A percentile compares a stretch with the other conserved stretches of the same genome.
Evolutionary conservation across 2,797 vertebrate species (phyloP).

Genomic region (Poecilia gillii): DNA sequence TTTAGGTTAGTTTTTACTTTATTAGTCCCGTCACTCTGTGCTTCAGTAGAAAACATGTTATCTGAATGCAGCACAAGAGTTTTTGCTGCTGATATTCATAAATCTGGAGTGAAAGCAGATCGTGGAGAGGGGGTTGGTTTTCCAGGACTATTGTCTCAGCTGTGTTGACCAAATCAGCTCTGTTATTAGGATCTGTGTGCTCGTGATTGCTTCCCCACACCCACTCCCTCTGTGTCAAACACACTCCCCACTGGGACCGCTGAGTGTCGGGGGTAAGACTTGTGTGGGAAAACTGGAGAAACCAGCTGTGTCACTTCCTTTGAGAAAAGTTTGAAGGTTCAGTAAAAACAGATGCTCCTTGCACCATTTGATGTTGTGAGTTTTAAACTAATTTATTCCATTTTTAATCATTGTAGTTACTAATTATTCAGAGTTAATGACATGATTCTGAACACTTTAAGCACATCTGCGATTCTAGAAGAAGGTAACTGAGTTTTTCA

Average conservation of each 20-base stretch:
- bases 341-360: slow-evolving; percentile 19
- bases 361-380: too few relatives aligned
- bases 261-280: slow-evolving; percentile 43
- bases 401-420: neutral
- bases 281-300: slow-evolving; percentile 60
- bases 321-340: slow-evolving; percentile 54
- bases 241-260: slow-evolving; percentile 51
- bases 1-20: slow-evolving; percentile 23
- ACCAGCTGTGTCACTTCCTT: slow-evolving; percentile 49
- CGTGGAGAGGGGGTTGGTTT: neutral
- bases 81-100: neutral
- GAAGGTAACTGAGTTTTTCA: neutral
- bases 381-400: neutral
- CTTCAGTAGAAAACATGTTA: neutral
- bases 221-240: slow-evolving; percentile 60
- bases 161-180: slow-evolving; percentile 76
- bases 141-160: slow-evolving; percentile 72
- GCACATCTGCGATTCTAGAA: neutral
- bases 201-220: slow-evolving; percentile 60
- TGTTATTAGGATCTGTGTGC: slow-evolving; percentile 61
- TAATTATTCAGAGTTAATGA: neutral
- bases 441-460: neutral
- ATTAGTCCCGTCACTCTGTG: neutral
- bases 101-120: neutral
- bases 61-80: neutral